These are phyloP conservation scores for Littorina saxatilis DNA, from an alignment of 1,140 invertebrate species.

Conservation along the genomic window DNA sequence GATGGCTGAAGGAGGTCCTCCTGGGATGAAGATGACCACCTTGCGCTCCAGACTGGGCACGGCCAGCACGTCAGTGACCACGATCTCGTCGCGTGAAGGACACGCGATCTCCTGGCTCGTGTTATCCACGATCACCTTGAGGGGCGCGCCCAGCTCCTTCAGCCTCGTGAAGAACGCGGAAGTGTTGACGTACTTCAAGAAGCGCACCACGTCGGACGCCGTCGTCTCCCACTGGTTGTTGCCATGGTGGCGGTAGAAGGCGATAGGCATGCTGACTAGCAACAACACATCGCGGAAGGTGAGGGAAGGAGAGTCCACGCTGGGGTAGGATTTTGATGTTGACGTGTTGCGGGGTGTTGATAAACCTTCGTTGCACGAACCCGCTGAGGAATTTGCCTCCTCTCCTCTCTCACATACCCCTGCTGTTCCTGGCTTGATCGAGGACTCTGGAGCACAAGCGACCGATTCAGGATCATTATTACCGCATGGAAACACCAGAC, in stretches of 20 bases:
- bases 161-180: background rate
- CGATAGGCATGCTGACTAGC: background rate
- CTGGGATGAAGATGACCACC: constrained; percentile 1
- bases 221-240: background rate
- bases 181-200: background rate
- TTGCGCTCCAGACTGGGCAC: constrained; percentile 17
- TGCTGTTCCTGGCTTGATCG: background rate
- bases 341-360: background rate
- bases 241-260: background rate
- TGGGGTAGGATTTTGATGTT: background rate
- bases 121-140: constrained; percentile 9
- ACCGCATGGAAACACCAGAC: background rate
- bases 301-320: background rate
- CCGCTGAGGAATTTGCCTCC: background rate
- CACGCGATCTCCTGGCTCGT: constrained; percentile 1
- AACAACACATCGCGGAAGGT: constrained; percentile 13
- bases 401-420: too few relatives aligned
- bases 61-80: constrained; percentile 8
- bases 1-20: background rate
- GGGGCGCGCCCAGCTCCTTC: background rate
- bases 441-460: background rate
- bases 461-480: too few relatives aligned
- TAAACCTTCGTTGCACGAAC: background rate
- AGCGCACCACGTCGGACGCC: background rate
- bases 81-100: background rate